These are phyloP conservation scores for Pachyuromys duprasi DNA, from an alignment of 2,797 vertebrate genomes.

Conservation along the genomic window DNA sequence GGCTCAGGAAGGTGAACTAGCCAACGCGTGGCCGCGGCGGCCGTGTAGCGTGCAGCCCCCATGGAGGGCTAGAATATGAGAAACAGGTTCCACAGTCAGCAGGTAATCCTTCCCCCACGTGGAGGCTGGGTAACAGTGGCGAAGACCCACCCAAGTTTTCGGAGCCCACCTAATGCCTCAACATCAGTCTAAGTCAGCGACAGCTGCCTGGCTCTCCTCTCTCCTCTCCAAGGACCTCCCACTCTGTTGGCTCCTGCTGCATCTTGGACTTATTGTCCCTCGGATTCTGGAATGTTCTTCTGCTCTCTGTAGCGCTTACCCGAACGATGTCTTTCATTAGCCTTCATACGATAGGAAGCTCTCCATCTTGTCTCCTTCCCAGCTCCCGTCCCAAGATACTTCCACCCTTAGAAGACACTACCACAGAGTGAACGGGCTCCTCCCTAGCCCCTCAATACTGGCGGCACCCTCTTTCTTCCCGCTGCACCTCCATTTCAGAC, in stretches of 20 bases:
- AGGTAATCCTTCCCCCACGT: background rate
- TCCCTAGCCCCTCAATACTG: background rate
- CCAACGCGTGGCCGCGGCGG: background rate
- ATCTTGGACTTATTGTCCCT: background rate
- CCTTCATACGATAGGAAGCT: background rate
- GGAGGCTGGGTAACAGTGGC: background rate
- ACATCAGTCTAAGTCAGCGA: background rate
- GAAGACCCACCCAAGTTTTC: background rate
- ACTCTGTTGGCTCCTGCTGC: background rate
- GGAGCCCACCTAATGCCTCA: background rate
- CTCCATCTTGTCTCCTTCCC: background rate
- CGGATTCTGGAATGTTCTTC: conserved; percentile 39
- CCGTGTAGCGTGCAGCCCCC: background rate
- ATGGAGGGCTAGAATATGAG: background rate
- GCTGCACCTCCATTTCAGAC: background rate
- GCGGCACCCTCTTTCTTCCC: background rate
- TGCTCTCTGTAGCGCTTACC: conserved; percentile 34
- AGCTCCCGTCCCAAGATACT: background rate
- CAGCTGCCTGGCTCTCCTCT: background rate
- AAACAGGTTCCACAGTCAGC: background rate
- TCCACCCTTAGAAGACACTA: background rate
- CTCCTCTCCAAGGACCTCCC: conserved; percentile 7
- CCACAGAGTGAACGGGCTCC: background rate
- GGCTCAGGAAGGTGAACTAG: conserved; percentile 6
- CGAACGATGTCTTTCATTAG: background rate